Base-by-base conservation (phyloP, 2,113 vertebrate species). In the Myiopsitta monachus region DNA sequence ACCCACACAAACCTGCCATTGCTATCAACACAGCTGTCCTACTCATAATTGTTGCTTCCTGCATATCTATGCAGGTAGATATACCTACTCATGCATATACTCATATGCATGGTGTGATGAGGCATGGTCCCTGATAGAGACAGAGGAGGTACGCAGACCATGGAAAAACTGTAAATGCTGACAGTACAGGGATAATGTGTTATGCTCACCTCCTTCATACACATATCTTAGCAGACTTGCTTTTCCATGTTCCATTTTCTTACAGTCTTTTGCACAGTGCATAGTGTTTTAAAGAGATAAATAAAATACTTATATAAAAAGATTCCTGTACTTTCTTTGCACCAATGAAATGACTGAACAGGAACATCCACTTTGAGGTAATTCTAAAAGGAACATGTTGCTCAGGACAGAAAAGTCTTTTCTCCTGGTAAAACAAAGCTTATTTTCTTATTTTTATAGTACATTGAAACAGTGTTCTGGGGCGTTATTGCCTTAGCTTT, bases 21-120 rank as follows among this genome's bases (percentile, higher is more conserved):
- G 36, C 55, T 75, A 43, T 39, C 43, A 77, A 46, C 55, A 47
- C 55, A 72, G 38, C 28, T 78, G 22, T 28, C n/a, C 73, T 81
- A 5, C 19, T 59, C 55, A 3, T 8, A 4, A 7, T 14, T 83
- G 31, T 26, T 94, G 10, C 19, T 93, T 91, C 74, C 74, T 83
- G 78, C 39, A 11, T 52, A 67, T 8, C 36, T 39, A 44, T 4
- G 0, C 39, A 39, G 73, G 23, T 33, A 39, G 68, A 18, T 30
- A 63, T 39, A 74, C 26, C 63, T 69, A 21, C 19, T 13, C 31
- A 1, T 14, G 27, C 3, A 5, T 30, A 13, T 6, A 18, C 30
- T 21, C 39, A 49, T 15, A 33, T 36, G 49, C 33, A 28, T 0
- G 1, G 9, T 18, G 44, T 1, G 5, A 11, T 28, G 51, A 2